Conservation (phyloP, 2,113 vertebrate genomes). For the Heterocephalus glaber region DNA sequence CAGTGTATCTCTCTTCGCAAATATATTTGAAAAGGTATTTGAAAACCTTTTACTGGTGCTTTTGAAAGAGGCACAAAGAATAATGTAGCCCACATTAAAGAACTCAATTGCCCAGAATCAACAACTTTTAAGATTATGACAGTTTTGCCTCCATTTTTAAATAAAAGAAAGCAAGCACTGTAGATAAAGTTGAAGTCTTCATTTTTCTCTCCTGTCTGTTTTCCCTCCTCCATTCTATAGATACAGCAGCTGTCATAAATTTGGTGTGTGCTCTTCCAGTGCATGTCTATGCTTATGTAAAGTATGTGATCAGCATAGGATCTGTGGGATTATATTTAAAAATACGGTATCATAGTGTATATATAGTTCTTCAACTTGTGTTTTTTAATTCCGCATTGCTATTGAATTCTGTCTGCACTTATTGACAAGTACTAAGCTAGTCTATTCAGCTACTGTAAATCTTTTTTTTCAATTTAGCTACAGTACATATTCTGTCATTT, state of each 20-base stretch:
- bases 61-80: neutral
- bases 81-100: neutral
- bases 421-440: neutral
- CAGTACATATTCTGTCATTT: neutral
- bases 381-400: neutral
- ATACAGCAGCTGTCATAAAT: neutral
- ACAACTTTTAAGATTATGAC: slow-evolving; percentile 19
- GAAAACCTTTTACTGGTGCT: neutral
- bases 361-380: neutral
- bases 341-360: neutral
- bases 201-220: neutral
- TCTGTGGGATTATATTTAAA: neutral
- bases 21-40: neutral
- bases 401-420: slow-evolving; percentile 24
- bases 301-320: neutral
- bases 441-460: neutral
- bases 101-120: neutral
- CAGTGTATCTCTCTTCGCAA: neutral
- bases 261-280: neutral
- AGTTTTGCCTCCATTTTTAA: neutral
- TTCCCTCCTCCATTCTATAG: neutral
- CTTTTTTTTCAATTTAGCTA: neutral
- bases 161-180: neutral
- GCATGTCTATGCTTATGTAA: neutral
- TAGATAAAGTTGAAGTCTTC: neutral